phyloP scores from a whole-genome alignment of 2,113 vertebrate genomes.

The Stomatorhinus ivindoensis region DNA sequence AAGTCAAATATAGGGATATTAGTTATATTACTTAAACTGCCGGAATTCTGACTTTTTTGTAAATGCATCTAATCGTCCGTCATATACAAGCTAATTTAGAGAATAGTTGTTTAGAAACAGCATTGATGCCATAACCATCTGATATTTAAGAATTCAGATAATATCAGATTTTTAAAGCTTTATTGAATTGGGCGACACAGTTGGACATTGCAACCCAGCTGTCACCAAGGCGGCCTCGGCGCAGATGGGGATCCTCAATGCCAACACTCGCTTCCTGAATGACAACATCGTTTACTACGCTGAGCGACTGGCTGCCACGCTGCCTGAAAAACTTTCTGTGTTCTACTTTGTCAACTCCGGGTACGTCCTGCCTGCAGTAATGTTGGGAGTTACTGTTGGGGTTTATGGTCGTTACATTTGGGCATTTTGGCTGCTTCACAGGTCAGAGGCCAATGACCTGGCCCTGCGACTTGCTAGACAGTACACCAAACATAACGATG shows the following conservation, averaged over 20 bases:
- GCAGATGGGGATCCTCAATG: slow-evolving; percentile 81
- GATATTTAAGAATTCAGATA: background rate
- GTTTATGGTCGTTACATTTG: background rate
- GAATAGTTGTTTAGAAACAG: background rate
- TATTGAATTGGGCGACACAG: slow-evolving; percentile 44
- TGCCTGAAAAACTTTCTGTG: slow-evolving; percentile 70
- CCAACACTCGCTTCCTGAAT: slow-evolving; percentile 83
- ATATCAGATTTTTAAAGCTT: background rate
- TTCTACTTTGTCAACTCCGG: slow-evolving; percentile 96
- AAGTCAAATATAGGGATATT: background rate
- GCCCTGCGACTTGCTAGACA: slow-evolving; percentile 79
- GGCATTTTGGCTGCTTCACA: slow-evolving; percentile 35
- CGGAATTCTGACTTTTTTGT: background rate
- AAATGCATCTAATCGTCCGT: background rate
- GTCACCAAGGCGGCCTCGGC: slow-evolving; percentile 74
- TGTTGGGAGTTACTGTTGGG: background rate
- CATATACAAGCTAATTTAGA: background rate
- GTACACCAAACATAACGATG: slow-evolving; percentile 74
- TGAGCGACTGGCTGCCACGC: slow-evolving; percentile 67
- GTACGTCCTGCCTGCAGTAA: slow-evolving; percentile 50
- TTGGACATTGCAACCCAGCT: slow-evolving; percentile 84
- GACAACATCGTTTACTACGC: slow-evolving; percentile 83
- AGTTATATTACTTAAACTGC: background rate
- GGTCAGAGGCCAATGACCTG: slow-evolving; percentile 92
- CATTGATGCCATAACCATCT: background rate